These are phyloP conservation scores for Palythoa heliodiscus DNA, from an alignment of 92 coral and sea anemone species.

Conservation along the genomic window DNA sequence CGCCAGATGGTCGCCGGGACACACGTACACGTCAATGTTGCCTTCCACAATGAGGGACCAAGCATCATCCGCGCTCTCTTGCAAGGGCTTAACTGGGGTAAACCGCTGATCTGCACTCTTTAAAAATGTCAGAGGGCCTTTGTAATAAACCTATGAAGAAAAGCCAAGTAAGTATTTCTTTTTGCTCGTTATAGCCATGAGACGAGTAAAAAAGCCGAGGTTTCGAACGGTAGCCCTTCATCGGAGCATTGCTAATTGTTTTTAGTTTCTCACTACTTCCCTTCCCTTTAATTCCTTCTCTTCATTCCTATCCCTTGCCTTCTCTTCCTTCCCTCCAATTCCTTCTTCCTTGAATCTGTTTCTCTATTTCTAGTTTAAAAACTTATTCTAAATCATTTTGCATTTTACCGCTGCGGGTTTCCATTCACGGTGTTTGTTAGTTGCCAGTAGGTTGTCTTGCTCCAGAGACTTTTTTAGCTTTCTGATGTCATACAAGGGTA, in stretches of 20 bases:
- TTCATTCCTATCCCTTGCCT: too few species aligned
- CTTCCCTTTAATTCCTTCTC: too few species aligned
- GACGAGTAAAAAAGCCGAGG: too few species aligned
- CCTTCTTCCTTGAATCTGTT: background rate
- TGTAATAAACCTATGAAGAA: constrained; percentile 41
- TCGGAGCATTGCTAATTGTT: too few species aligned
- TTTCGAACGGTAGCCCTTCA: too few species aligned
- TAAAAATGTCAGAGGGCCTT: constrained; percentile 54
- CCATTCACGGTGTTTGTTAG: constrained; percentile 55
- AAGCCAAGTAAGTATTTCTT: background rate
- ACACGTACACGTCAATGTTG: constrained; percentile 55
- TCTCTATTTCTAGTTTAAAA: background rate
- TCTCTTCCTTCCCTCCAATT: too few species aligned
- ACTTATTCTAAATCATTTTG: background rate
- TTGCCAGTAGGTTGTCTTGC: constrained; percentile 53
- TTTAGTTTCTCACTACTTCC: too few species aligned
- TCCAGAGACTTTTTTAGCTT: constrained; percentile 41
- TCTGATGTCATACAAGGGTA: constrained; percentile 58
- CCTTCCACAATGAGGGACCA: constrained; percentile 58
- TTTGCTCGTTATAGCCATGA: background rate
- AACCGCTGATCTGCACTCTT: constrained; percentile 58
- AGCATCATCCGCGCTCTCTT: constrained; percentile 50
- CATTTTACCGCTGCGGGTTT: constrained; percentile 59
- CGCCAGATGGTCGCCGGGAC: constrained; percentile 65
- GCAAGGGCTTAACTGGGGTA: constrained; percentile 45